Base-by-base conservation (phyloP, 2,113 vertebrate genomes). In the Phalacrocorax carbo region DNA sequence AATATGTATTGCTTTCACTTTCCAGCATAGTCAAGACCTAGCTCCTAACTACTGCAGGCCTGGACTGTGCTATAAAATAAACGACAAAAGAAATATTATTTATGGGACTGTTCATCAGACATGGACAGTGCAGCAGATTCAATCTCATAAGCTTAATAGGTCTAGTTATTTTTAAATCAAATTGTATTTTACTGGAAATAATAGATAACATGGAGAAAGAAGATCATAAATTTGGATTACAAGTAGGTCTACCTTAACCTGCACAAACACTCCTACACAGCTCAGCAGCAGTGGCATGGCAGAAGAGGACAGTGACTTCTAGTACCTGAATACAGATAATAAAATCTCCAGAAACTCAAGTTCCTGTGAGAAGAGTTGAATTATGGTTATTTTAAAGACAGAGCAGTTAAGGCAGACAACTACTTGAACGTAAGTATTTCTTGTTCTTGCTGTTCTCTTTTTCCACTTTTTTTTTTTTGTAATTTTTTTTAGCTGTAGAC, bases 131-230 rank as follows among this genome's bases (percentile, higher is more conserved):
- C 36, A 97, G 76, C 77, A 93, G 93, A 97, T 95, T 95, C 88
- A 98, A 96, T 94, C 93, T 94, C 15, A 2, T 79, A 96, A 91
- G 82, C 91, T 96, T 94, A 93, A 95, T 0, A 95, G 76, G 76
- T 70, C 88, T 86, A 94, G 90, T 90, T 97, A 94, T 95, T 97
- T 97, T 97, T 72, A 97, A 97, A 98, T 90, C 94, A 88, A 91
- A 96, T 69, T 89, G 82, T 94, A 91, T 94, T 97, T 97, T 97
- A 95, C 65, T 82, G 81, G 85, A 96, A 97, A 96, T 90, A 97
- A 97, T 78, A 97, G 88, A 96, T 71, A 93, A 82, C 75, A 94
- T 1, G 46, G 58, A 22, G 36, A 82, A 82, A 80, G 62, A 95
- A 34, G 38, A 96, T 69, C 30, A 94, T 95, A 97, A 95, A 98